Evolutionary conservation across 2,113 vertebrate species (phyloP), one percentile per base, ranked within the genome.

Genomic region (Verasper variegatus): DNA sequence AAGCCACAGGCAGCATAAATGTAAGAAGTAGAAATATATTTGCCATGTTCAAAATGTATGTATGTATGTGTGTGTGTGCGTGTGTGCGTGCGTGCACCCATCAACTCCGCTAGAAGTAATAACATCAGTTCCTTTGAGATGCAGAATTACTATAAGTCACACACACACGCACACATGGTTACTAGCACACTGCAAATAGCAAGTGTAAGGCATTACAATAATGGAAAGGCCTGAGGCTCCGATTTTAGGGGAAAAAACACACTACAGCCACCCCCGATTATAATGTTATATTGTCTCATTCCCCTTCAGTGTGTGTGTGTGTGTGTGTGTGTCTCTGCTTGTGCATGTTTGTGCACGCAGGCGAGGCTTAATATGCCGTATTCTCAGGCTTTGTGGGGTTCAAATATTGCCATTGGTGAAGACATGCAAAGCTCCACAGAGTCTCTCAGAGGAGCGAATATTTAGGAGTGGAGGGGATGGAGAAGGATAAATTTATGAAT

Each of bases 251-350:
- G 6, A 0, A 59, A 76, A 68, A 76, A 45, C 65, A 74, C 57
- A 83, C 57, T 67, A 73, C 59, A 84, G 78, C 70, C n/a, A 80
- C 40, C 83, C 77, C 66, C 1, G 57, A 82, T 88, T 84, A 81
- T 79, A 84, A 82, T 86, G 82, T 81, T 73, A 57, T 83, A 82
- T 81, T 85, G 78, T 89, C 83, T 88, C 80, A 81, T 72, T 73
- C 47, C 76, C 55, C 59, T 45, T 42, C 58, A 54, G 47, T 63
- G 61, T 42, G n/a, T 59, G 40, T 14, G n/a, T 5, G 12, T 56
- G 7, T 80, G 47, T 74, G 51, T 6, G n/a, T 6, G 12, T 56
- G 7, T 80, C 40, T 74, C 42, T 6, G 23, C 13, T 1, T 54
- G 23, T 68, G 55, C 83, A 59, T 47, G 54, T 61, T 23, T 59